Conservation (phyloP, 2,888 invertebrate genomes). For the Lomographa bimaculata region DNA sequence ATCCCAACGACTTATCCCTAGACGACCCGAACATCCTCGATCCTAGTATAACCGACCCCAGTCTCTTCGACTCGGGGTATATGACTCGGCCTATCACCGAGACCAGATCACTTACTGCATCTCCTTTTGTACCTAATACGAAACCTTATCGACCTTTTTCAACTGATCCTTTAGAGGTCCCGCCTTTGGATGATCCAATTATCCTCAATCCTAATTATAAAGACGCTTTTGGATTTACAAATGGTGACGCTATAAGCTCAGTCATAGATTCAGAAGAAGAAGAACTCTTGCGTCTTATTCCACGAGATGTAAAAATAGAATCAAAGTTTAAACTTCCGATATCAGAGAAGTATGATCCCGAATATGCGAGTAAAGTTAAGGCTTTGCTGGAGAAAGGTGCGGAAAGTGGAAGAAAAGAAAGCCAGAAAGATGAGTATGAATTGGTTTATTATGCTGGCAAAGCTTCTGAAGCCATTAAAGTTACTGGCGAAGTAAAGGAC, state of each 20-base stretch:
- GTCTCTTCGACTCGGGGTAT: slow-evolving; percentile 22
- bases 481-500: slow-evolving; percentile 14
- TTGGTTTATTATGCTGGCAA: slow-evolving; percentile 4
- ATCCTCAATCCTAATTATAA: slow-evolving; percentile 62
- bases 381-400: slow-evolving; percentile 16
- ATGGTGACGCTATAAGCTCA: slow-evolving; percentile 39
- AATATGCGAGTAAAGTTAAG: slow-evolving; percentile 35
- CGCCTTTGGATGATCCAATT: slow-evolving; percentile 65
- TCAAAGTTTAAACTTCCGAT: slow-evolving; percentile 64
- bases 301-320: slow-evolving; percentile 26
- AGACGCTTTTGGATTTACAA: slow-evolving; percentile 51
- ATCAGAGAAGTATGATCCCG: slow-evolving; percentile 67
- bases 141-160: slow-evolving; percentile 69
- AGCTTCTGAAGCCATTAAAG: slow-evolving; percentile 1
- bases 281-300: slow-evolving; percentile 34
- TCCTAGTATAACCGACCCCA: slow-evolving; percentile 20
- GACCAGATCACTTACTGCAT: slow-evolving; percentile 52
- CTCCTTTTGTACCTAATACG: slow-evolving; percentile 49
- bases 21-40: slow-evolving; percentile 19
- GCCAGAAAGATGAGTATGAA: slow-evolving; percentile 7
- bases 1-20: slow-evolving; percentile 22
- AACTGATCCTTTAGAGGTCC: slow-evolving; percentile 59
- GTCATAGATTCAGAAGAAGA: slow-evolving; percentile 22
- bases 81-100: slow-evolving; percentile 26
- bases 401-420: slow-evolving; percentile 2